A percentile compares a stretch with the other conserved stretches of the same genome.
Conservation (phyloP, 2,113 vertebrate genomes). For the Thalassarche chlororhynchos region DNA sequence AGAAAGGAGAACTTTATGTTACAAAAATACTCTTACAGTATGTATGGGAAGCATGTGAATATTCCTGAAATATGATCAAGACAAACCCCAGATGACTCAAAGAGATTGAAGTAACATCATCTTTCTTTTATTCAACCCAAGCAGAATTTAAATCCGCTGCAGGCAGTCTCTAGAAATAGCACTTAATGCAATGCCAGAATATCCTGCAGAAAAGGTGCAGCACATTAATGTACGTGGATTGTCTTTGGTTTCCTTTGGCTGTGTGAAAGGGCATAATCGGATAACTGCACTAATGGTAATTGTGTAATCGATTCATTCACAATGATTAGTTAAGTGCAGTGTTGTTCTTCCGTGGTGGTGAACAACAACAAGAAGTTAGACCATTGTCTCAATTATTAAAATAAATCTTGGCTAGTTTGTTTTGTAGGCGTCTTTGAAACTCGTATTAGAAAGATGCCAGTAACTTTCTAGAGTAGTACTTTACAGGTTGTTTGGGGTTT, state of each 20-base stretch:
- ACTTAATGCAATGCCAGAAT: background rate
- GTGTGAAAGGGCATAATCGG: background rate
- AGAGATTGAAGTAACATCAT: background rate
- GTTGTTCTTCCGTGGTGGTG: background rate
- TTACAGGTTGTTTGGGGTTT: accelerated
- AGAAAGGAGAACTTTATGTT: background rate
- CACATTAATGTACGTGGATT: background rate
- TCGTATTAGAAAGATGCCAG: background rate
- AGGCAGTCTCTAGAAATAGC: slow-evolving; percentile 7
- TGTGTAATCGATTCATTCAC: background rate
- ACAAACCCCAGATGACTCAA: slow-evolving; percentile 30
- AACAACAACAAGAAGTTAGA: background rate
- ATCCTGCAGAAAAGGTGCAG: background rate
- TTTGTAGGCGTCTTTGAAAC: background rate
- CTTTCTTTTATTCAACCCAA: slow-evolving; percentile 2
- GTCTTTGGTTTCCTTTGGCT: background rate
- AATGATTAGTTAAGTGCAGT: background rate
- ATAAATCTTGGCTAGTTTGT: background rate
- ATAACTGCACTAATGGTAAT: background rate
- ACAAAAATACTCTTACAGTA: background rate
- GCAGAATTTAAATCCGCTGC: background rate
- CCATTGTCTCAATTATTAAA: background rate
- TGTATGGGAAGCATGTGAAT: background rate
- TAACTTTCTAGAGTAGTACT: background rate
- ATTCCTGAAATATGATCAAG: slow-evolving; percentile 20